Evolutionary conservation across 2,888 invertebrate species (phyloP), one percentile per base, ranked within the genome.

Genomic region (Incurvaria masculella): DNA sequence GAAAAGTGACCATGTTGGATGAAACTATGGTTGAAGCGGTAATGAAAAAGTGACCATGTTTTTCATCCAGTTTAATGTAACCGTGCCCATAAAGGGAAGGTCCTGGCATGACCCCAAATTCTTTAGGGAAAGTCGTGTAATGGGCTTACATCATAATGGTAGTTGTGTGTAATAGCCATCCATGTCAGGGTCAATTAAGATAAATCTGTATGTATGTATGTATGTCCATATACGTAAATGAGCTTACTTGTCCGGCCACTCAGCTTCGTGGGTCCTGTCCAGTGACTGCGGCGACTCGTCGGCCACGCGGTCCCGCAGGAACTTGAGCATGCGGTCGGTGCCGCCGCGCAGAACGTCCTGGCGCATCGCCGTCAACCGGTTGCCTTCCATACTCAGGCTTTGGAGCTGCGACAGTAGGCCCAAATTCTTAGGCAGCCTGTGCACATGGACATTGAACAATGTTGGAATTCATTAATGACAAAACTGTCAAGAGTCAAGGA

Each of bases 311-410:
- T 89, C 88, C 2, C 87, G 78, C 26, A 91, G 70, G 62, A 87
- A 90, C 64, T 88, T 88, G 65, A 95, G 81, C 62, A 96, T 83
- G 50, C 91, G 73, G 39, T 82, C 81, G 1, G 94, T 92, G n/a
- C 95, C 95, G 50, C 91, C 86, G 62, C 87, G 84, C 46, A 95
- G 80, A 48, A 96, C 84, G 66, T 95, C 95, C 50, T 88, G 82
- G 27, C 95, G 76, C 21, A 96, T 86, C 46, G 86, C 86, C 58
- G 88, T 84, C 55, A 95, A 74, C 58, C 89, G 88, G 72, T 96
- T 96, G 4, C 95, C 95, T 55, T 94, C 91, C 59, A 95, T 80
- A 53, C 86, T 86, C 45, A 96, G 80, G 55, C 88, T 88, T 59
- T 91, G 90, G 49, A 96, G 72, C 62, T 92, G 89, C 0, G 88